Conservation (phyloP, 2,797 vertebrate species). For the Micromesistius poutassou region DNA sequence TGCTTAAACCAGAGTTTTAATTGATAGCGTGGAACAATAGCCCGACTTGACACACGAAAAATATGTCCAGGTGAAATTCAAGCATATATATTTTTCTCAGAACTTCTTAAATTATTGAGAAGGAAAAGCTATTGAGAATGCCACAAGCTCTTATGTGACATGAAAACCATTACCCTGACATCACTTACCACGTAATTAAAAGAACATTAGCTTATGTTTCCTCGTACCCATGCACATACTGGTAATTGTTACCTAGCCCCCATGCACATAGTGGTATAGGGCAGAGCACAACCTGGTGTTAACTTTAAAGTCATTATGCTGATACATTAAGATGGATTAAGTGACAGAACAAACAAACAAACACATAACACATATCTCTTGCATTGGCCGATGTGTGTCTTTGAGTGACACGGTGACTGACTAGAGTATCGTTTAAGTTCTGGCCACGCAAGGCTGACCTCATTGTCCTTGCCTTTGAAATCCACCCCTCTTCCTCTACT, state of each 20-base stretch:
- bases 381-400: constrained; percentile 21
- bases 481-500: constrained; percentile 44
- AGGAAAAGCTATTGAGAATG: constrained; percentile 38
- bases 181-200: constrained; percentile 60
- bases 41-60: neutral
- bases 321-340: constrained; percentile 30
- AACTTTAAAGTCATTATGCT: constrained; percentile 22
- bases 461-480: constrained; percentile 56
- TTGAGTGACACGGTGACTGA: constrained; percentile 31
- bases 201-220: constrained; percentile 45
- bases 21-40: neutral
- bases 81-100: constrained; percentile 28
- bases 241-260: no score
- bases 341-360: constrained; percentile 15
- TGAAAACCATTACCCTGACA: constrained; percentile 45
- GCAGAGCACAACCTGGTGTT: constrained; percentile 3
- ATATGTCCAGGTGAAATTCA: constrained; percentile 13
- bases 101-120: constrained; percentile 58
- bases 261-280: neutral
- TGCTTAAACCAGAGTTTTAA: no score
- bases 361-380: constrained; percentile 44
- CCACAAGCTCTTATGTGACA: constrained; percentile 43
- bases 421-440: constrained; percentile 7
- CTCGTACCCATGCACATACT: neutral
- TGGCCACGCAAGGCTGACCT: constrained; percentile 51